Base-by-base conservation (phyloP, 2,113 vertebrate species). In the Antechinus stuartii region DNA sequence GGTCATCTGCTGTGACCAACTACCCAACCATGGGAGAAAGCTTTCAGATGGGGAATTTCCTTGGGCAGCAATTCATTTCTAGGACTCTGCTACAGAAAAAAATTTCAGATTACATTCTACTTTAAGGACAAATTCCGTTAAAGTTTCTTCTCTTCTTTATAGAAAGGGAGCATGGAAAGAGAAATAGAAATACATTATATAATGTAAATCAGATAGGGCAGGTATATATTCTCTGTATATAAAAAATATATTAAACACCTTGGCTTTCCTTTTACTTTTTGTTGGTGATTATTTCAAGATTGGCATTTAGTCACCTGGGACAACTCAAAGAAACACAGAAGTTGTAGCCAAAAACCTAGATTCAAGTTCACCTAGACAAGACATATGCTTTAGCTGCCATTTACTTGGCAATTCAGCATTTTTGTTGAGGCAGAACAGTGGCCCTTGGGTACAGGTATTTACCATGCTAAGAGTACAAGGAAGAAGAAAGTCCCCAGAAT, bases 1-100 rank as follows among this genome's bases (percentile, higher is more conserved):
- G 61, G 91, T 14, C 26, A 4, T 68, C 12, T 1, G 14, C 42
- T 23, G 0, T 12, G n/a, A 50, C 57, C 27, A 16, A 57, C n/a
- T 76, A 35, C n/a, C 35, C 14, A 68, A 12, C 30, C 35, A 76
- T 7, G 35, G 68, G 19, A 42, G 35, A 22, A 76, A n/a, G 68
- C 68, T 76, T 76, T 42, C 35, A 42, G 68, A 76, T 22, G 12
- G n/a, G 35, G 68, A 76, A 8, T 76, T 76, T 8, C 68, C 68
- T 7, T n/a, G 68, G 68, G 68, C 16, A 22, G 68, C 68, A 76
- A 22, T 76, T 76, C 35, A 42, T 68, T 35, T 14, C 30, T n/a
- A 76, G 35, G 68, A 35, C 16, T 22, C 19, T 76, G 68, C 7
- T 76, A 42, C 68, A 8, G 68, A 42, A 76, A n/a, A 42, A n/a